Conservation (phyloP, 2,113 vertebrate species). For the Spea multiplicata region DNA sequence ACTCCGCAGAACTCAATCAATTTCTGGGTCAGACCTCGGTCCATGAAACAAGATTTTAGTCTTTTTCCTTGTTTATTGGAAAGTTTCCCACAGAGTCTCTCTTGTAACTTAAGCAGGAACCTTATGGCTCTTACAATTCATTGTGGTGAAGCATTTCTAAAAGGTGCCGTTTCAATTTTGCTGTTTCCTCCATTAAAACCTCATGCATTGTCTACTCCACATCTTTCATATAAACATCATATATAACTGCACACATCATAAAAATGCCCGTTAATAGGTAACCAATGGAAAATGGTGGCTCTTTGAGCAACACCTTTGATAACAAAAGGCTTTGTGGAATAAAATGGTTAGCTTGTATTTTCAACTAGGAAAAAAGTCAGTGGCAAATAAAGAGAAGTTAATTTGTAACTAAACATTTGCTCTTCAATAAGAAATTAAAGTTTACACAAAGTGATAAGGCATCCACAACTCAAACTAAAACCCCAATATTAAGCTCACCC, state of each 20-base stretch:
- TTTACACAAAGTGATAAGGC: too few relatives aligned
- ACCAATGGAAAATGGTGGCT: constrained; percentile 31
- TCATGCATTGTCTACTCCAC: neutral
- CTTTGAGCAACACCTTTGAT: constrained; percentile 23
- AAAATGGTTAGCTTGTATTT: neutral
- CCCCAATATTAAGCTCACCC: too few relatives aligned
- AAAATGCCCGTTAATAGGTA: constrained; percentile 26
- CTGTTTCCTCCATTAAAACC: constrained; percentile 27
- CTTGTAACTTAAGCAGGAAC: constrained; percentile 40
- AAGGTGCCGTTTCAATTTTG: neutral
- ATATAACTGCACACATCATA: constrained; percentile 18
- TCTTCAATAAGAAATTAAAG: neutral
- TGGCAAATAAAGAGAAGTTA: constrained; percentile 26
- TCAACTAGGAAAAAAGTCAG: neutral
- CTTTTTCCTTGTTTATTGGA: constrained; percentile 57
- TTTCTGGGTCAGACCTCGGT: constrained; percentile 59
- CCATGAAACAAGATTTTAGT: constrained; percentile 48
- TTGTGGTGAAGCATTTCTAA: constrained; percentile 18
- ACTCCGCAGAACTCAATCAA: constrained; percentile 63
- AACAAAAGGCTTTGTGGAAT: constrained; percentile 5
- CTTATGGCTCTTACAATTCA: constrained; percentile 28
- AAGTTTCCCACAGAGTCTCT: constrained; percentile 33
- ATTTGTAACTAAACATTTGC: constrained; percentile 30
- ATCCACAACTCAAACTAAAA: too few relatives aligned
- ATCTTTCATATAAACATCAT: constrained; percentile 8